Percentiles rank a stretch among this genome's conserved stretches.
These are phyloP conservation scores for Otolemur garnettii DNA, from an alignment of 2,113 vertebrate genomes.

Conservation along the genomic window DNA sequence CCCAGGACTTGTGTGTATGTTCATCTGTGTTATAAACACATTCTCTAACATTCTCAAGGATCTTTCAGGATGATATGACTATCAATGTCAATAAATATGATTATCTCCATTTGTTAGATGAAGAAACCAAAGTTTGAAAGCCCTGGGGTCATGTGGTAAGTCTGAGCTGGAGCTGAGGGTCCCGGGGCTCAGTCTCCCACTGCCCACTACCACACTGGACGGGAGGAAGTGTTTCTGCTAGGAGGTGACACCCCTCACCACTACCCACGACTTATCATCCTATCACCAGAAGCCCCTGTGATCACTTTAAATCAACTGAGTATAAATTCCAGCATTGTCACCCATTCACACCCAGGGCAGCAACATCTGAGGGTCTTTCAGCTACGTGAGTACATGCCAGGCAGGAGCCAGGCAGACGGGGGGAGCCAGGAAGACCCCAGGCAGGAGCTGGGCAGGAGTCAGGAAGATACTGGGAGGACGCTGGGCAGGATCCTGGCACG, in stretches of 20 bases:
- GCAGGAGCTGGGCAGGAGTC: too few relatives aligned
- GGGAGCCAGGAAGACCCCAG: too few relatives aligned
- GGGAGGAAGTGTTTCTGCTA: neutral
- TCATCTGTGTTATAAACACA: neutral
- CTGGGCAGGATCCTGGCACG: too few relatives aligned
- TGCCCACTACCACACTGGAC: too few relatives aligned
- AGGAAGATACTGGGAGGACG: too few relatives aligned
- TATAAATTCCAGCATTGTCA: neutral
- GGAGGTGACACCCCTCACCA: neutral
- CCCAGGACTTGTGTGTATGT: neutral
- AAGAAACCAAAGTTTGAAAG: neutral
- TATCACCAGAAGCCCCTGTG: neutral
- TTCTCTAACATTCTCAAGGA: conserved; percentile 11
- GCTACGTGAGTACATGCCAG: too few relatives aligned
- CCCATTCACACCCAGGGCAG: neutral
- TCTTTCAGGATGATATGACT: neutral
- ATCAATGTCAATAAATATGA: neutral
- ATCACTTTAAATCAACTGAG: neutral
- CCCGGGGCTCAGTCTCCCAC: neutral
- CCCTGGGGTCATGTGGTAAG: neutral
- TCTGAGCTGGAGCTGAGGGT: neutral
- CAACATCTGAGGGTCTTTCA: neutral
- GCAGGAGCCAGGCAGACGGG: too few relatives aligned
- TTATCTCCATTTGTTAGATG: neutral
- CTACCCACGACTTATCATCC: neutral